These are phyloP conservation scores for Calephelis virginiensis DNA, from an alignment of 1,140 invertebrate genomes.

Conservation along the genomic window DNA sequence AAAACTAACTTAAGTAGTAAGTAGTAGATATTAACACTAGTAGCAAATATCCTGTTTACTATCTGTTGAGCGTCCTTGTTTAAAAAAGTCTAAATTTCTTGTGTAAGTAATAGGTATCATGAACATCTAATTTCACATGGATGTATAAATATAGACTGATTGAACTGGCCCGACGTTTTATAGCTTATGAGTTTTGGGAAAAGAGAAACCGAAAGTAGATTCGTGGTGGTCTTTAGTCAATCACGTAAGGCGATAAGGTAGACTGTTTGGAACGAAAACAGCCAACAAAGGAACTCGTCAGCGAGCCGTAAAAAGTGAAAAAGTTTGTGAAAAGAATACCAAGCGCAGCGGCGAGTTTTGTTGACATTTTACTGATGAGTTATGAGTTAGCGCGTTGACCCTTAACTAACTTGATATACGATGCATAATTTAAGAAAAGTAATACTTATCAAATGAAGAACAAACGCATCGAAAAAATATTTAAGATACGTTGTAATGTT, in stretches of 20 bases:
- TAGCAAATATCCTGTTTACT: too few relatives aligned
- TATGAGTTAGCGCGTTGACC: constrained; percentile 35
- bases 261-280: constrained; percentile 7
- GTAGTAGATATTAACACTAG: too few relatives aligned
- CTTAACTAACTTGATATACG: neutral
- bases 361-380: constrained; percentile 58
- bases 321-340: constrained; percentile 35
- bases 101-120: neutral
- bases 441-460: neutral
- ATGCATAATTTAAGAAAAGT: neutral
- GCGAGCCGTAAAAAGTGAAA: constrained; percentile 36
- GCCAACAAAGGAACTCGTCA: constrained; percentile 23
- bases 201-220: constrained; percentile 64
- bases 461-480: neutral
- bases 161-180: constrained; percentile 33
- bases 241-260: constrained; percentile 11
- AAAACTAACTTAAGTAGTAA: neutral
- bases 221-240: constrained; percentile 23
- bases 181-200: constrained; percentile 45
- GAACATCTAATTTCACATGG: neutral
- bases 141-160: neutral
- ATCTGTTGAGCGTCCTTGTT: too few relatives aligned
- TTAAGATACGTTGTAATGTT: too few relatives aligned
- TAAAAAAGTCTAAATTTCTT: too few relatives aligned
- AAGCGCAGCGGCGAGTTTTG: constrained; percentile 37